Conservation (phyloP, 1,140 invertebrate species). For the Colletes gigas region DNA sequence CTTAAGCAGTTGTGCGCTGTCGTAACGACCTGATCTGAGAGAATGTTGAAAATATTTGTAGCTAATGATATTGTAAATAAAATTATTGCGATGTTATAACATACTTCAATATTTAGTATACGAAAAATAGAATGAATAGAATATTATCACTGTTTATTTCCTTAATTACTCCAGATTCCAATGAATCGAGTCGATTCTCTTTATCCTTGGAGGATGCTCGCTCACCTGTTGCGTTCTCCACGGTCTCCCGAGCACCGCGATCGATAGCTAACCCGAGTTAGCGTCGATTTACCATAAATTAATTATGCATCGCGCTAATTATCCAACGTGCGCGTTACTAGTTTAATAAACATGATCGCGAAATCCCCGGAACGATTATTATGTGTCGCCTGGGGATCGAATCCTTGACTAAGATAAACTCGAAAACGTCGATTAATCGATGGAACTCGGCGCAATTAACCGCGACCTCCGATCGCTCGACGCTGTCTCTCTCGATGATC, state of each 20-base stretch:
- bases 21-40: too few species aligned
- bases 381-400: not conserved
- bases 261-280: constrained; percentile 55
- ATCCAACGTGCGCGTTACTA: too few species aligned
- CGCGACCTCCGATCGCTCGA: constrained; percentile 11
- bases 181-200: too few species aligned
- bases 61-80: too few species aligned
- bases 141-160: too few species aligned
- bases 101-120: too few species aligned
- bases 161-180: too few species aligned
- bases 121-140: too few species aligned
- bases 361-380: not conserved
- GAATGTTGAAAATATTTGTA: too few species aligned
- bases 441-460: not conserved
- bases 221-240: constrained; percentile 57
- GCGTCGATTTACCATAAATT: constrained; percentile 73
- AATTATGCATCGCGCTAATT: constrained; percentile 72
- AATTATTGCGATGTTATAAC: too few species aligned
- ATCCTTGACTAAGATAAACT: constrained; percentile 8
- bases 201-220: constrained; percentile 32
- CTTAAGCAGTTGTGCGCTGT: too few species aligned
- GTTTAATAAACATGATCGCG: constrained; percentile 25
- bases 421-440: constrained; percentile 11
- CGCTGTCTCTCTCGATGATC: too few species aligned
- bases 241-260: constrained; percentile 29